Evolutionary conservation across 2,888 invertebrate species (phyloP).

Genomic region (Drosophila sordidula): DNA sequence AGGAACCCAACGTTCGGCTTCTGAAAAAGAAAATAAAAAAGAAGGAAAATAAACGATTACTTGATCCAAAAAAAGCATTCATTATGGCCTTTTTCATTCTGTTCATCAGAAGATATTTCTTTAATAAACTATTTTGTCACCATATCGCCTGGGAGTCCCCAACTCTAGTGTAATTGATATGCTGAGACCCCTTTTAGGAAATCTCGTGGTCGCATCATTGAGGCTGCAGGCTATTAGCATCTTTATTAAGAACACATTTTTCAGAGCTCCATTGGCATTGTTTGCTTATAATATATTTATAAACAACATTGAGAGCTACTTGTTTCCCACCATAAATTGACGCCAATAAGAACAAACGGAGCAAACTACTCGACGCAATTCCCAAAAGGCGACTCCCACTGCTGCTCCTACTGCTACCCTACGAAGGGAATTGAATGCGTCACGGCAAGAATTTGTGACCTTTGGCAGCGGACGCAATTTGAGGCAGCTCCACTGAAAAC

Average conservation of each 20-base stretch:
- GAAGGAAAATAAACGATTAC: too few species aligned
- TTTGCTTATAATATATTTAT: constrained; percentile 70
- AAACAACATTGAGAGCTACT: constrained; percentile 59
- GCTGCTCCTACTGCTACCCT: neutral
- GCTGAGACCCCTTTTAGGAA: constrained; percentile 62
- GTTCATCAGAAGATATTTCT: neutral
- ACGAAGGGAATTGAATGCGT: constrained; percentile 57
- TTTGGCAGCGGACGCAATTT: constrained; percentile 60
- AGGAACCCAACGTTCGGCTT: too few species aligned
- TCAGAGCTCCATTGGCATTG: constrained; percentile 46
- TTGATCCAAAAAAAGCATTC: neutral
- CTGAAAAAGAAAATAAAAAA: too few species aligned
- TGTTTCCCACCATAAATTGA: constrained; percentile 74
- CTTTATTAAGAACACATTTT: constrained; percentile 74
- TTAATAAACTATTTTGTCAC: neutral
- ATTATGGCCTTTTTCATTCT: too few species aligned
- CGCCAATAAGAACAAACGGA: constrained; percentile 51
- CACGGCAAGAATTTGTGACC: constrained; percentile 71
- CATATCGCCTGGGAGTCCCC: constrained; percentile 29
- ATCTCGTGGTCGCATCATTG: constrained; percentile 45
- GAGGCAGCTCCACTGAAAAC: constrained; percentile 40
- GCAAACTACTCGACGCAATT: constrained; percentile 54
- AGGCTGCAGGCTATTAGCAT: constrained; percentile 63
- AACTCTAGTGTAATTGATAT: constrained; percentile 59
- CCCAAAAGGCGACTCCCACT: constrained; percentile 33